Conservation (phyloP, 2,888 invertebrate genomes). For the Amiota communis region DNA sequence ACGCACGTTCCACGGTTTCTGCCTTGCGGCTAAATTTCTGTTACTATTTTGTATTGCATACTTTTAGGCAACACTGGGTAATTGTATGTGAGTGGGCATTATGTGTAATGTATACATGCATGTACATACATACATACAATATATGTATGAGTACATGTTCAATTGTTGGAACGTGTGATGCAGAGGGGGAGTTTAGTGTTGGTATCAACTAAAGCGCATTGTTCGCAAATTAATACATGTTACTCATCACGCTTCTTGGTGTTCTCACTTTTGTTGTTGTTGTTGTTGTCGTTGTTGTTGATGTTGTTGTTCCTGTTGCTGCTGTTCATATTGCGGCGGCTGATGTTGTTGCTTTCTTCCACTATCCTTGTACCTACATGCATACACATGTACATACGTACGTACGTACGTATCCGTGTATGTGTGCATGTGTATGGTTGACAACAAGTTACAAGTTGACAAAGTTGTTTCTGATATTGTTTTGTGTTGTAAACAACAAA, state of each 20-base stretch:
- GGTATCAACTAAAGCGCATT: conserved; percentile 16
- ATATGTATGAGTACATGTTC: too few species aligned
- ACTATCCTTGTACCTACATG: background rate
- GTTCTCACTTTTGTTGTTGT: too few species aligned
- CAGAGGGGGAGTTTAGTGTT: background rate
- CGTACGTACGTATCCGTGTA: background rate
- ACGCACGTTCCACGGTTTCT: background rate
- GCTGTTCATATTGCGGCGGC: too few species aligned
- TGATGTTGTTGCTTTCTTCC: too few species aligned
- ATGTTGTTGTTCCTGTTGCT: too few species aligned
- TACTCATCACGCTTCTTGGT: background rate
- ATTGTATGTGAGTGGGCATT: background rate
- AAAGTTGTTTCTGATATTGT: conserved; percentile 1
- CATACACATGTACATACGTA: background rate
- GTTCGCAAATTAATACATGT: conserved; percentile 21
- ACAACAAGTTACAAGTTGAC: conserved; percentile 3
- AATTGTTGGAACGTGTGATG: too few species aligned
- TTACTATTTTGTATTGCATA: conserved; percentile 12
- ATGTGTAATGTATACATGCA: background rate
- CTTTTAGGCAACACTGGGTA: conserved; percentile 5
- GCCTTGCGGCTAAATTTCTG: background rate
- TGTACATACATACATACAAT: too few species aligned
- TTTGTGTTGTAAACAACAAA: background rate
- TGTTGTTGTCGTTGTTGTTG: background rate
- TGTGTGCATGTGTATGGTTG: background rate